Evolutionary conservation across 2,888 invertebrate species (phyloP).

Genomic region (Diadegma fenestrale): DNA sequence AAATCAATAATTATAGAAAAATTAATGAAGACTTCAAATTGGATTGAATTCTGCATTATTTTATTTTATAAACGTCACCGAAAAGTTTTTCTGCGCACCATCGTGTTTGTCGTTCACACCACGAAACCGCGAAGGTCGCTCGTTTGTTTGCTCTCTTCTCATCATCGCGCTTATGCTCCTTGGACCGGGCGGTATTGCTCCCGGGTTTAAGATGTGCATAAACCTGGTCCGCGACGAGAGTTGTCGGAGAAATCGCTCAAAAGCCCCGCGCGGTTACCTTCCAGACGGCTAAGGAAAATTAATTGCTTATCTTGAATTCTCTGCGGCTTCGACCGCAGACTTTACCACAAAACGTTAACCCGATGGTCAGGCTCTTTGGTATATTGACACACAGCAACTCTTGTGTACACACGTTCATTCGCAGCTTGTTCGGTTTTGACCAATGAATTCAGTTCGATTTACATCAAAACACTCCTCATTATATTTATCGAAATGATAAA

Average conservation of each 20-base stretch:
- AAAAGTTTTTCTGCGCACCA: not conserved
- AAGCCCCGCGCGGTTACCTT: conserved; percentile 40
- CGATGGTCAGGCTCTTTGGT: conserved; percentile 46
- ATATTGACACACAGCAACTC: conserved; percentile 43
- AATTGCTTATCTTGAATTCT: conserved; percentile 79
- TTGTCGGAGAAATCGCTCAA: conserved; percentile 74
- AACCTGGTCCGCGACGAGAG: conserved; percentile 30
- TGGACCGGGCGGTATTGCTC: conserved; percentile 25
- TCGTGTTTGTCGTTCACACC: conserved; percentile 14
- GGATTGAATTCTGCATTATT: not conserved
- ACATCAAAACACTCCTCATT: not conserved
- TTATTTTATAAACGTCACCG: not conserved
- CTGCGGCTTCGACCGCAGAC: conserved; percentile 75
- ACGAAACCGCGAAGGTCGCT: conserved; percentile 59
- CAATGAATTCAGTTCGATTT: not conserved
- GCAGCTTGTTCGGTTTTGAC: not conserved
- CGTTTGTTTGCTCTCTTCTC: conserved; percentile 18
- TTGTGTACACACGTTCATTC: conserved; percentile 5
- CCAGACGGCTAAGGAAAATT: conserved; percentile 77
- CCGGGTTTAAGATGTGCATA: conserved; percentile 20
- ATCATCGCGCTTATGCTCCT: conserved; percentile 19
- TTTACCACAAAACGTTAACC: conserved; percentile 77
- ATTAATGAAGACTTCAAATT: not conserved
- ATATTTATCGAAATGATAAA: not conserved
- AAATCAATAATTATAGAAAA: not conserved